phyloP scores from a whole-genome alignment of 2,888 invertebrate genomes.

The Apamea anceps region DNA sequence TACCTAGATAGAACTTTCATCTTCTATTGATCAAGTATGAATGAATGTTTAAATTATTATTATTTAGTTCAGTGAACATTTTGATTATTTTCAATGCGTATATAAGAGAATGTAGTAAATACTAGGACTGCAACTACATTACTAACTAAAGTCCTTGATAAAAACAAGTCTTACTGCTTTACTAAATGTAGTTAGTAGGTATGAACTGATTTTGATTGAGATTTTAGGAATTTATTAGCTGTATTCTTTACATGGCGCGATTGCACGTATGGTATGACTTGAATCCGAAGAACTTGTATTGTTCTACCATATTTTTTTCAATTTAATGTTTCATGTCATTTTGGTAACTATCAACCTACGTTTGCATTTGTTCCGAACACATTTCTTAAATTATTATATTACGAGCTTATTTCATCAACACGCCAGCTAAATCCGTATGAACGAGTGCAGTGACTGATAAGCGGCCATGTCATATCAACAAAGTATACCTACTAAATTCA shows the following conservation, averaged over 20 bases:
- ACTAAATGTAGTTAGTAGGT: constrained; percentile 25
- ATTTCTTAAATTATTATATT: constrained; percentile 6
- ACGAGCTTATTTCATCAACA: constrained; percentile 26
- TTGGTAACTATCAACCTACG: not conserved
- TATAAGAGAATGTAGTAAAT: constrained; percentile 51
- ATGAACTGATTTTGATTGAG: constrained; percentile 47
- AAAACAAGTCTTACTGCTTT: constrained; percentile 55
- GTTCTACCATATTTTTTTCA: not conserved
- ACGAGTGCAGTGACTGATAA: constrained; percentile 86
- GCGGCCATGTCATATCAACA: constrained; percentile 35
- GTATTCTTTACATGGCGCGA: constrained; percentile 9
- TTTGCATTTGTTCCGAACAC: not conserved
- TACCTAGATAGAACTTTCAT: constrained; percentile 69
- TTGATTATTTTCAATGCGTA: constrained; percentile 7
- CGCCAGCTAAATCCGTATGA: constrained; percentile 53
- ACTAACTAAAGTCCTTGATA: constrained; percentile 54
- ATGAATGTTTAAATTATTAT: constrained; percentile 15
- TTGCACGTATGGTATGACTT: not conserved
- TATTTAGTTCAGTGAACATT: not conserved
- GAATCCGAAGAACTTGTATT: not conserved
- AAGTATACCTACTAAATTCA: constrained; percentile 36
- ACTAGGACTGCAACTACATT: constrained; percentile 42
- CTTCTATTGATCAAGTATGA: constrained; percentile 63
- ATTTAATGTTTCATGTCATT: not conserved
- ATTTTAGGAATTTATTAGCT: constrained; percentile 31